phyloP scores from a whole-genome alignment of 2,113 vertebrate genomes.

The Passer montanus region DNA sequence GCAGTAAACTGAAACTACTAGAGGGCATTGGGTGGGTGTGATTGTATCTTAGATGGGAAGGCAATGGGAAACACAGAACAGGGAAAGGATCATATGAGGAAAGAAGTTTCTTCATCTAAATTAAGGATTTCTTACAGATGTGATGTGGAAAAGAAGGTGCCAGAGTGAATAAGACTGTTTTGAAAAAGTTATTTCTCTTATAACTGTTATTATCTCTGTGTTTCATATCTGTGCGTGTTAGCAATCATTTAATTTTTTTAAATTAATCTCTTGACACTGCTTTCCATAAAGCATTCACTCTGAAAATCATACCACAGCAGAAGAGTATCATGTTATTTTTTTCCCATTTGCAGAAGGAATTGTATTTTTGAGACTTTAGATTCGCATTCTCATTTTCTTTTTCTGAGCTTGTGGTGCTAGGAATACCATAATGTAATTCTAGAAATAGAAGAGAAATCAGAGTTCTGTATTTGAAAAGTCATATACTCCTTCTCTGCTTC shows the following conservation, averaged over 20 bases:
- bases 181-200: not conserved
- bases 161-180: not conserved
- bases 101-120: not conserved
- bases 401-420: not conserved
- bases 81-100: rapidly evolving
- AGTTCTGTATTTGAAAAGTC: not conserved
- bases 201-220: not conserved
- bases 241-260: not conserved
- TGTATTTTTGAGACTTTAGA: not conserved
- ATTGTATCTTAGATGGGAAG: not conserved
- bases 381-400: not conserved
- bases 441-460: not conserved
- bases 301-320: not conserved
- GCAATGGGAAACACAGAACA: not conserved
- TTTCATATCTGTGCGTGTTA: not conserved
- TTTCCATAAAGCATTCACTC: not conserved
- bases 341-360: not conserved
- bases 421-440: not conserved
- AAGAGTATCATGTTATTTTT: not conserved
- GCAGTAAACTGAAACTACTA: not conserved
- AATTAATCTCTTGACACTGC: not conserved
- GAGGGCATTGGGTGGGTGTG: not conserved
- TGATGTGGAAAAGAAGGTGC: not conserved
- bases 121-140: not conserved
- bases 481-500: not conserved